phyloP scores from a whole-genome alignment of 2,797 vertebrate species.

The Alcedo atthis region DNA sequence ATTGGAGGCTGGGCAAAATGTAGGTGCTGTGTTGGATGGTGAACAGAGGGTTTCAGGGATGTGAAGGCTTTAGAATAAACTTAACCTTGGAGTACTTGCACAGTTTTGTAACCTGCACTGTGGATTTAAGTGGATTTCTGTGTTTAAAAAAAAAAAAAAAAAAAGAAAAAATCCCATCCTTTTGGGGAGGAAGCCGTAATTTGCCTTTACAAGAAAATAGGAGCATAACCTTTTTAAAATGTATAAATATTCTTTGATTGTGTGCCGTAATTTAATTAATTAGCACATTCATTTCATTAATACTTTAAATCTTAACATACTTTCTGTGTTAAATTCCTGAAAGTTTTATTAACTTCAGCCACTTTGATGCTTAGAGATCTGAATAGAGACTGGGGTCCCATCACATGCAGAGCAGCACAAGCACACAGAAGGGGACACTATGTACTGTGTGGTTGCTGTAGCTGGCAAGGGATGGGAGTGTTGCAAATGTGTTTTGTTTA shows the following conservation, averaged over 20 bases:
- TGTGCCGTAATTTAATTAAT: background rate
- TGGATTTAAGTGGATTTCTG: background rate
- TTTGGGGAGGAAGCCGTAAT: background rate
- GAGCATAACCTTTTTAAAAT: background rate
- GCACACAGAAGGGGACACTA: background rate
- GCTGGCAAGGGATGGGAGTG: background rate
- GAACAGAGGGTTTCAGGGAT: background rate
- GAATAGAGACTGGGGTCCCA: background rate
- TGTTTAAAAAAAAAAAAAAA: background rate
- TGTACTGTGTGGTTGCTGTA: background rate
- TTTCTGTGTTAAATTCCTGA: background rate
- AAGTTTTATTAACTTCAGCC: background rate
- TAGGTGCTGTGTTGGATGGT: background rate
- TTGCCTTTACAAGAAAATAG: background rate
- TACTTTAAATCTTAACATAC: background rate
- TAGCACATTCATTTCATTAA: background rate
- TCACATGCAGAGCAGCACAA: background rate
- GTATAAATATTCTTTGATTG: background rate
- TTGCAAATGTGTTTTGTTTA: background rate
- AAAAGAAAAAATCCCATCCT: background rate
- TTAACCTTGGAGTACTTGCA: background rate
- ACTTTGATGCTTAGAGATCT: background rate
- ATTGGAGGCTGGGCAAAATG: background rate
- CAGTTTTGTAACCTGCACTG: background rate
- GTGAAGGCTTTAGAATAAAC: background rate